Base-by-base conservation (phyloP, 2,113 vertebrate species). In the Zootoca vivipara region DNA sequence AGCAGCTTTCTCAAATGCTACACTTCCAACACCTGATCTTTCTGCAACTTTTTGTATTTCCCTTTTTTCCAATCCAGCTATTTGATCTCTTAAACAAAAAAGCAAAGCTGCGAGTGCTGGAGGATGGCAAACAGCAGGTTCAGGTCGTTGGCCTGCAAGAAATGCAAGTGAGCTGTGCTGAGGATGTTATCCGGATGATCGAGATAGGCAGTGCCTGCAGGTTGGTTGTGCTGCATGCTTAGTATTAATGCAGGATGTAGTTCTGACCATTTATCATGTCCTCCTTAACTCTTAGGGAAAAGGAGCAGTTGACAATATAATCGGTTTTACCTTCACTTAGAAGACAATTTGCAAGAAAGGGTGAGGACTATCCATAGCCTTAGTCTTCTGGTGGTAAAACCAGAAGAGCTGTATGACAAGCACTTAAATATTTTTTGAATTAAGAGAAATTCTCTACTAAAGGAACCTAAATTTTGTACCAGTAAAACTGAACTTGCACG, bases 41-140 rank as follows among this genome's bases (percentile, higher is more conserved):
- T 28, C 5, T n/a, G 40, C 18, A 52, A 38, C 24, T 26, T 33
- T 73, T 40, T 78, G 7, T 46, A 3, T 22, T 78, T 22, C 3
- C 89, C 22, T 87, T 79, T 15, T 85, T 89, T 78, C 35, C 62
- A 87, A 90, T 92, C 74, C 81, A 99, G 98, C 97, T 99, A 40
- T 99, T 98, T 87, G 99, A 99, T 90, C 96, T 99, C 86, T 96
- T 99, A 90, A 99, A 99, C 95, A 98, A 99, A 91, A 99, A 99
- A 92, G 91, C 98, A 88, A 98, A 98, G 91, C 96, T 99, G 58
- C 97, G 98, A 0, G 98, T 99, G n/a, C 92, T 99, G 85, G 98
- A 99, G 90, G 99, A 99, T 12, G 98, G 98, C 69, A 97, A 98
- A 72, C 99, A 99, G 93, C 98, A 99, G 94, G 98, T 99, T 64